These are phyloP conservation scores for Tortrix viridana DNA, from an alignment of 2,888 invertebrate species.

Conservation along the genomic window DNA sequence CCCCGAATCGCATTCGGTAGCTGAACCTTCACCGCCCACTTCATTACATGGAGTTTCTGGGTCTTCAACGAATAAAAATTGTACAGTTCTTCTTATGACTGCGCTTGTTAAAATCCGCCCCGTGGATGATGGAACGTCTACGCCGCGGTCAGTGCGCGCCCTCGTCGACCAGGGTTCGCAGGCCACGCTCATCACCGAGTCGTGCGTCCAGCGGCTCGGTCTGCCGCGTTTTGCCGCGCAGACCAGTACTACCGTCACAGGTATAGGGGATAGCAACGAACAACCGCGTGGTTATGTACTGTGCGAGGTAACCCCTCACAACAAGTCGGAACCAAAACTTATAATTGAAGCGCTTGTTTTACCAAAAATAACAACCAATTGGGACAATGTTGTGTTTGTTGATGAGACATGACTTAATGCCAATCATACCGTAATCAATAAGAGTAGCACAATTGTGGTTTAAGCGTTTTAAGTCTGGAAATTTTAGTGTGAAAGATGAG, in stretches of 20 bases:
- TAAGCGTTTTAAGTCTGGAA: too few species aligned
- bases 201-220: slow-evolving; percentile 20
- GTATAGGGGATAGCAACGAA: slow-evolving; percentile 17
- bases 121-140: background rate
- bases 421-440: too few species aligned
- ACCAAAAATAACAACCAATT: slow-evolving; percentile 18
- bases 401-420: too few species aligned
- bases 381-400: too few species aligned
- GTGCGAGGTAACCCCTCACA: slow-evolving; percentile 23
- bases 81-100: background rate
- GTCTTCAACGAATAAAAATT: background rate
- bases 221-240: slow-evolving; percentile 20
- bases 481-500: too few species aligned
- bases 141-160: slow-evolving; percentile 19
- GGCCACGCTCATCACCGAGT: slow-evolving; percentile 15
- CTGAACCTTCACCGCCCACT: slow-evolving; percentile 1
- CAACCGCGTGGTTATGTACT: slow-evolving; percentile 20
- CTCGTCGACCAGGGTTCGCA: slow-evolving; percentile 26
- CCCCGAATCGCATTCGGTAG: background rate
- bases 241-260: slow-evolving; percentile 14
- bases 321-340: slow-evolving; percentile 12
- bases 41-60: background rate
- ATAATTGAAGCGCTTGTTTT: slow-evolving; percentile 15
- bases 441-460: too few species aligned
- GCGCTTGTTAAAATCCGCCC: background rate